Evolutionary conservation across 2,888 invertebrate species (phyloP).

Genomic region (Drosophila lutescens): DNA sequence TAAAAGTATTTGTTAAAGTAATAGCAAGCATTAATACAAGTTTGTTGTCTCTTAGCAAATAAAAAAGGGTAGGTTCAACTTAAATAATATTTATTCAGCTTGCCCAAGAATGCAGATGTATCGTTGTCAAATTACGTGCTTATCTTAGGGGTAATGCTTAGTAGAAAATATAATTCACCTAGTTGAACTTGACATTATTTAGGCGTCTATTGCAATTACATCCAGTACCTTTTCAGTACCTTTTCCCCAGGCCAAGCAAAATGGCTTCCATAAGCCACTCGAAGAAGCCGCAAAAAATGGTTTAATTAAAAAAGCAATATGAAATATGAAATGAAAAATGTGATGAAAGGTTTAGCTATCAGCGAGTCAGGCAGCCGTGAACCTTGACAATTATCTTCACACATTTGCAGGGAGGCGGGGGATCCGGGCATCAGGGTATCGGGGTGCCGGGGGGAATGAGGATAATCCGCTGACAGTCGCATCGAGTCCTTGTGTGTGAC

Average conservation of each 20-base stretch:
- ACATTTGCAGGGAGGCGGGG: constrained; percentile 47
- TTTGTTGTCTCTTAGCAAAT: constrained; percentile 2
- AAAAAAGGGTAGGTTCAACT: background rate
- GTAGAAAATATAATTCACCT: background rate
- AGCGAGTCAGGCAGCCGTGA: constrained; percentile 47
- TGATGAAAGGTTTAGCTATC: constrained; percentile 43
- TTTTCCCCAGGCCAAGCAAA: constrained; percentile 7
- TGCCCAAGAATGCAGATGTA: background rate
- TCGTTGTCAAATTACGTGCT: background rate
- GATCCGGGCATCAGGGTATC: constrained; percentile 2
- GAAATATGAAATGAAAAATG: constrained; percentile 38
- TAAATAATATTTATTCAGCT: constrained; percentile 21
- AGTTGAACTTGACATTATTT: constrained; percentile 19
- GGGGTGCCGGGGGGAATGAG: constrained; percentile 23
- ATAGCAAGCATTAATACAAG: background rate
- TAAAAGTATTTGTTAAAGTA: background rate
- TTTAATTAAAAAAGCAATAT: constrained; percentile 62
- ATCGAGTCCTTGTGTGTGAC: constrained; percentile 38
- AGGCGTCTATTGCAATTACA: background rate
- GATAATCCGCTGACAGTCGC: constrained; percentile 62
- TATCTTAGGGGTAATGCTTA: background rate
- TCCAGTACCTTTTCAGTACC: background rate
- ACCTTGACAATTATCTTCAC: constrained; percentile 74
- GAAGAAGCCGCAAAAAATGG: constrained; percentile 54
- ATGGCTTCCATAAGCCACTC: constrained; percentile 45